phyloP scores from a whole-genome alignment of 2,113 vertebrate species.

The Myrmophylax atrothorax region DNA sequence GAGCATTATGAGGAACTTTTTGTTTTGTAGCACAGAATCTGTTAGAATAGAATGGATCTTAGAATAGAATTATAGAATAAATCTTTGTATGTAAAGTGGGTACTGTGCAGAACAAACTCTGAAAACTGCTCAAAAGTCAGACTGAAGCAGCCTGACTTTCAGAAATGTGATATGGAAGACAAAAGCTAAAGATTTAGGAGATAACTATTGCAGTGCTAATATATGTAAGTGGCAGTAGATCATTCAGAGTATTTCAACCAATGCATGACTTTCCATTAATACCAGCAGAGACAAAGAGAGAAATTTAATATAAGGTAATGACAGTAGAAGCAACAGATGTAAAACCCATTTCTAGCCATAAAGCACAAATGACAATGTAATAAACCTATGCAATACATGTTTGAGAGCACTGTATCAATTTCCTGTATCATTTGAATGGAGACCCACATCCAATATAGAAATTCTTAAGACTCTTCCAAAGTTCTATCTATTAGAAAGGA shows the following conservation, averaged over 20 bases:
- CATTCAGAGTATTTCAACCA: conserved; percentile 52
- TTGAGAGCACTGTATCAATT: conserved; percentile 9
- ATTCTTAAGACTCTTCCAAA: not conserved
- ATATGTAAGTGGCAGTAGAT: conserved; percentile 27
- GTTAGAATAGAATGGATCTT: not conserved
- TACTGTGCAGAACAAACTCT: not conserved
- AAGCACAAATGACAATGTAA: conserved; percentile 54
- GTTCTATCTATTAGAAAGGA: not conserved
- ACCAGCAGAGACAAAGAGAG: conserved; percentile 28
- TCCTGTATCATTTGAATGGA: not conserved
- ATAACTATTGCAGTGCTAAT: conserved; percentile 25
- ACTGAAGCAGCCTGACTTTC: conserved; percentile 31
- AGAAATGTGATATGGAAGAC: conserved; percentile 59
- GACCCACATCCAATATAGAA: not conserved
- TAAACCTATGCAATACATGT: conserved; percentile 6
- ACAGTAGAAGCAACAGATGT: conserved; percentile 20
- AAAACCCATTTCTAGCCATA: conserved; percentile 38
- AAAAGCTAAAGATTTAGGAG: conserved; percentile 52
- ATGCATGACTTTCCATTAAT: conserved; percentile 49
- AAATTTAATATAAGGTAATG: conserved; percentile 56
- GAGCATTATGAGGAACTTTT: not conserved
- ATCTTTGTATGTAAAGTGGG: not conserved
- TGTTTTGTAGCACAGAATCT: not conserved
- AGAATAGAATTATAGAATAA: not conserved
- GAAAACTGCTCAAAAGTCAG: conserved; percentile 45